phyloP scores from a whole-genome alignment of 2,797 vertebrate genomes.

The Lagocephalus sceleratus region DNA sequence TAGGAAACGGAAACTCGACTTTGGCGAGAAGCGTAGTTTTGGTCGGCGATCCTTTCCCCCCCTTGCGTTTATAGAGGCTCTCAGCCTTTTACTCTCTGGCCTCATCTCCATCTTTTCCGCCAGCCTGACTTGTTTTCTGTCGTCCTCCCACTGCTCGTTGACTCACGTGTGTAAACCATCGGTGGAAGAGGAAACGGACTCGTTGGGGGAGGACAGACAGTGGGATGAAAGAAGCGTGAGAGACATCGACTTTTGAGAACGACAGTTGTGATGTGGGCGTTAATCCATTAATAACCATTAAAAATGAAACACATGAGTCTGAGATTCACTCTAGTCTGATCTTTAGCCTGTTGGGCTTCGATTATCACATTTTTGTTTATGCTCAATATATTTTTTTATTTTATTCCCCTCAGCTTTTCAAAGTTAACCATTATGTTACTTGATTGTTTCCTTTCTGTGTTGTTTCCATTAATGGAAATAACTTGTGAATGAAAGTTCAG shows the following conservation, averaged over 20 bases:
- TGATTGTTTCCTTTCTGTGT: too few species aligned
- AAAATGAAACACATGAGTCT: slow-evolving; percentile 24
- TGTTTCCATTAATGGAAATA: too few species aligned
- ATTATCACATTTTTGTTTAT: too few species aligned
- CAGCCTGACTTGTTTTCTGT: slow-evolving; percentile 19
- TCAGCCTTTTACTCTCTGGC: slow-evolving; percentile 1
- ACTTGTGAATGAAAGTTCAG: too few species aligned
- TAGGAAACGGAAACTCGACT: too few species aligned
- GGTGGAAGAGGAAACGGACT: slow-evolving; percentile 42
- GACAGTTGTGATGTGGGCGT: slow-evolving; percentile 52
- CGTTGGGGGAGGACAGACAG: slow-evolving; percentile 33
- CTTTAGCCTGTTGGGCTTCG: too few species aligned
- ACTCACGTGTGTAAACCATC: slow-evolving; percentile 43
- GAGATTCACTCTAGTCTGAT: neutral
- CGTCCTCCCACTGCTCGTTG: slow-evolving; percentile 42
- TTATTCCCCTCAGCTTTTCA: too few species aligned
- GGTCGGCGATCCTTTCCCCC: neutral
- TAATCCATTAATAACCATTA: slow-evolving; percentile 36
- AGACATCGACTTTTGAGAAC: slow-evolving; percentile 39
- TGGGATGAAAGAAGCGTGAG: slow-evolving; percentile 41
- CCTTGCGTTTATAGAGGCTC: neutral
- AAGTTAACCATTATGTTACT: too few species aligned
- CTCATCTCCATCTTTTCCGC: neutral
- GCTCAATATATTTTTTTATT: too few species aligned
- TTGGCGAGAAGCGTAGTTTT: too few species aligned